Percentiles rank a stretch among this genome's conserved stretches.
Evolutionary conservation across 92 coral and sea anemone genomes (phyloP).

Genomic region (Palythoa grandiflora): DNA sequence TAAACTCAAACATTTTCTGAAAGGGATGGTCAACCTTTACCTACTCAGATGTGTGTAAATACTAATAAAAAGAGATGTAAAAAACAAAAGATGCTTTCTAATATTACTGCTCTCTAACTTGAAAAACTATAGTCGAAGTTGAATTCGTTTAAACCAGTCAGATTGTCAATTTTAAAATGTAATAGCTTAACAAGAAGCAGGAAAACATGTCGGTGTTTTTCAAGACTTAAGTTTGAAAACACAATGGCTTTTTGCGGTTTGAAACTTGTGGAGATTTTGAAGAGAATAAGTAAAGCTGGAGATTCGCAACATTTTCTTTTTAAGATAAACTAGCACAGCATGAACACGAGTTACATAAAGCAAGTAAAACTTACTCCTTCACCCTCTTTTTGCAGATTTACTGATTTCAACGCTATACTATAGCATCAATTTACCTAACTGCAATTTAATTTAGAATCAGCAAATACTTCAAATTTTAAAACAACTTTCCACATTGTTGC

Average conservation of each 20-base stretch:
- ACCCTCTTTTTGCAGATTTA: neutral
- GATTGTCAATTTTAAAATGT: too few relatives aligned
- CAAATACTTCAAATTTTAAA: neutral
- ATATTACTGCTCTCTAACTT: neutral
- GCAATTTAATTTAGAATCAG: neutral
- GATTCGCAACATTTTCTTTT: neutral
- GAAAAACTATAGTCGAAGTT: neutral
- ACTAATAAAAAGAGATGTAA: neutral
- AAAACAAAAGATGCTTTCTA: neutral
- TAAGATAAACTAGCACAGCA: neutral
- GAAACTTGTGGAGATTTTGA: neutral
- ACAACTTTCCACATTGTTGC: neutral
- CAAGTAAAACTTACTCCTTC: neutral
- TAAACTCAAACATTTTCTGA: neutral
- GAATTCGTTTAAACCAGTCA: neutral
- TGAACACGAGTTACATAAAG: neutral
- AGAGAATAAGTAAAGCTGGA: neutral
- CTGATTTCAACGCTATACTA: neutral
- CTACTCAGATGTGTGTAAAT: neutral
- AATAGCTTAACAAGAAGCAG: too few relatives aligned
- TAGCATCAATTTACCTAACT: neutral
- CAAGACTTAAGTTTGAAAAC: neutral
- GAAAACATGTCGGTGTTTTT: neutral
- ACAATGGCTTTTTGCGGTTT: constrained; percentile 15
- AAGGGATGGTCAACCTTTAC: neutral